Conservation (phyloP, 2,888 invertebrate genomes). For the Phortica magna region DNA sequence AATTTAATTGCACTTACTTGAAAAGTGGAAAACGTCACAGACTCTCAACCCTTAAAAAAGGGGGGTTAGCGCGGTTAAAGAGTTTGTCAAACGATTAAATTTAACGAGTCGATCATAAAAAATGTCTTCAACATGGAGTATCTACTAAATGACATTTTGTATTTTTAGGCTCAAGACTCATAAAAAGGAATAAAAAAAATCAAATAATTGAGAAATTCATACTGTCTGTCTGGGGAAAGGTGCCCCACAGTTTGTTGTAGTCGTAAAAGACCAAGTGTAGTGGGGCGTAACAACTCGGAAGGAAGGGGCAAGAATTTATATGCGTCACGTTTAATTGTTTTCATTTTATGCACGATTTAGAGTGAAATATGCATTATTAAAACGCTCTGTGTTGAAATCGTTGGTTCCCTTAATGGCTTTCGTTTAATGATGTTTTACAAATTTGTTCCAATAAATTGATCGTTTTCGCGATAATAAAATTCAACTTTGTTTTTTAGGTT, state of each 20-base stretch:
- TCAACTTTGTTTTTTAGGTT: constrained; percentile 81
- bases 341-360: constrained; percentile 68
- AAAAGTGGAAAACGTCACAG: constrained; percentile 43
- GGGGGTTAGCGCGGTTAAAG: constrained; percentile 34
- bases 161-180: constrained; percentile 2
- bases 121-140: constrained; percentile 41
- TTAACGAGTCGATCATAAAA: constrained; percentile 55
- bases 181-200: background rate
- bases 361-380: constrained; percentile 71
- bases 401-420: constrained; percentile 58
- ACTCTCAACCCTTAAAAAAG: background rate
- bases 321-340: constrained; percentile 62
- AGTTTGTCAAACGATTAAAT: constrained; percentile 62
- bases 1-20: constrained; percentile 56
- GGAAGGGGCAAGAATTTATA: constrained; percentile 40
- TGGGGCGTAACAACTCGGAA: constrained; percentile 41
- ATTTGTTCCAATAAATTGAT: background rate
- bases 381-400: constrained; percentile 48
- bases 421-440: constrained; percentile 44
- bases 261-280: constrained; percentile 27
- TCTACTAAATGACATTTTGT: background rate
- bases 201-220: constrained; percentile 15
- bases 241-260: background rate
- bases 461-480: background rate
- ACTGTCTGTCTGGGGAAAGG: background rate